A percentile compares a stretch with the other conserved stretches of the same genome.
phyloP scores from a whole-genome alignment of 2,888 invertebrate genomes.

The Tupiocoris notatus region DNA sequence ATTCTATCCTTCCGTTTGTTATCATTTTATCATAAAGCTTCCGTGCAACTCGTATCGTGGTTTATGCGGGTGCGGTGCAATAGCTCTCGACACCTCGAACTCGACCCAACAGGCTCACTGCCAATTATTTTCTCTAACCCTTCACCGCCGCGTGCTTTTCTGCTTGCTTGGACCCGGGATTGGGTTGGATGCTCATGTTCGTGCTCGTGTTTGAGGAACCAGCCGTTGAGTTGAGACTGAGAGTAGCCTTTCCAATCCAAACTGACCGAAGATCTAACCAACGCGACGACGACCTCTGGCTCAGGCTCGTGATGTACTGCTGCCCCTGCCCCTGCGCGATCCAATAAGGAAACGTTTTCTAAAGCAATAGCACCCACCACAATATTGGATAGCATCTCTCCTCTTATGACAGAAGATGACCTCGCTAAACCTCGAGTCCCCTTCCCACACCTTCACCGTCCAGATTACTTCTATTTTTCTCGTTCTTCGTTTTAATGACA shows the following conservation, averaged over 20 bases:
- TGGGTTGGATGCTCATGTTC: too few species aligned
- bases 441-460: too few species aligned
- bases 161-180: not conserved
- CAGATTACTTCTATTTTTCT: too few species aligned
- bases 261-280: not conserved
- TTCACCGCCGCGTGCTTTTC: not conserved
- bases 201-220: not conserved
- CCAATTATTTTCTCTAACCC: not conserved
- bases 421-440: not conserved
- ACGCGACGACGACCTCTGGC: not conserved
- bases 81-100: not conserved
- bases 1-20: too few species aligned
- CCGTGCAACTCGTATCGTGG: not conserved
- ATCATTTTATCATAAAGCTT: not conserved
- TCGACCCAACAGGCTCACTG: not conserved
- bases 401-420: not conserved
- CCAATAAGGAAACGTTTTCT: constrained; percentile 30
- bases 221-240: not conserved
- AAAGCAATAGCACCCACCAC: constrained; percentile 21
- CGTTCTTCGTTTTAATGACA: too few species aligned
- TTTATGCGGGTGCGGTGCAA: not conserved
- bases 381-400: constrained; percentile 7
- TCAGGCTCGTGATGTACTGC: not conserved
- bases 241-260: not conserved
- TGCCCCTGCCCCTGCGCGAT: constrained; percentile 1